Conservation (phyloP, 2,113 vertebrate species). For the Dipodomys merriami region DNA sequence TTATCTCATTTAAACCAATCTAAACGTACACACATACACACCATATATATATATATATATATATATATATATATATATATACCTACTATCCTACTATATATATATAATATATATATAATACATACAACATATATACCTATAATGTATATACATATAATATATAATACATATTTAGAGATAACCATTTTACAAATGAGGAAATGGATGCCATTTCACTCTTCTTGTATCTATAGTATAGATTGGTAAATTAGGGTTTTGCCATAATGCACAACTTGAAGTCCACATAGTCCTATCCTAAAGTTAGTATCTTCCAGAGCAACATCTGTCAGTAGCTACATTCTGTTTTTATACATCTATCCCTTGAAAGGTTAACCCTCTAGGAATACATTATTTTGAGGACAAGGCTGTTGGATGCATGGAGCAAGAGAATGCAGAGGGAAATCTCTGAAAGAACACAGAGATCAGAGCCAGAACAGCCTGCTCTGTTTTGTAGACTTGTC, state of each 20-base stretch:
- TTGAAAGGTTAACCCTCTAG: background rate
- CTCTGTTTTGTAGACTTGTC: background rate
- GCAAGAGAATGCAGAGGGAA: background rate
- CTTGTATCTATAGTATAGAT: too few species aligned
- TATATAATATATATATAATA: too few species aligned
- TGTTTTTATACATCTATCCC: background rate
- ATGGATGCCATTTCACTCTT: background rate
- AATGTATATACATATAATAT: background rate
- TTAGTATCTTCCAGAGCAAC: background rate
- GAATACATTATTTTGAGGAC: background rate
- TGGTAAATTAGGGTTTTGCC: background rate
- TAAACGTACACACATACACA: background rate
- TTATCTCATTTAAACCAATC: slow-evolving; percentile 8
- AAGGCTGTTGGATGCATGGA: background rate
- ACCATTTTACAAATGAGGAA: background rate
- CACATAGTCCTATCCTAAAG: background rate
- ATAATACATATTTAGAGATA: background rate
- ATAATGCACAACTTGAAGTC: background rate
- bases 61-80: background rate
- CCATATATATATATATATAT: background rate
- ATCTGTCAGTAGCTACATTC: background rate
- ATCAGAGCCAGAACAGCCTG: background rate
- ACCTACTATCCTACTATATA: too few species aligned
- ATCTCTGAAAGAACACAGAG: background rate
- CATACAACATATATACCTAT: background rate